Percentiles rank a stretch among this genome's conserved stretches.
phyloP scores from a whole-genome alignment of 1,140 invertebrate species.

The Brachionus koreanus region DNA sequence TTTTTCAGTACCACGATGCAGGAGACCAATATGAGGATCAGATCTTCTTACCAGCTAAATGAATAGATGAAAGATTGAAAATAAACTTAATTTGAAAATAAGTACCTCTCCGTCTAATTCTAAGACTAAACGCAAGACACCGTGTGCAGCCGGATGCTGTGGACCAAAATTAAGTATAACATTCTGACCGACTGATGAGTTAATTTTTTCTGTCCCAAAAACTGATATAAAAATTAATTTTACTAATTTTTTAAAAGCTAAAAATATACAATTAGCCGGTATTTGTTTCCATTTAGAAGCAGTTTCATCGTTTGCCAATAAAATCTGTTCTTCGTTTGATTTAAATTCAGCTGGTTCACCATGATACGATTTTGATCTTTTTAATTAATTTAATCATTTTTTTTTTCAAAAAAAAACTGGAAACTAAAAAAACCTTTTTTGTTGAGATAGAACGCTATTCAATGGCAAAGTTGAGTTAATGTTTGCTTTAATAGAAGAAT shows the following conservation, averaged over 20 bases:
- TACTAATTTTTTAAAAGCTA: neutral
- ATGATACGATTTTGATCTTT: constrained; percentile 34
- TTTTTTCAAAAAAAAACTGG: neutral
- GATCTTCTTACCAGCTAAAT: constrained; percentile 72
- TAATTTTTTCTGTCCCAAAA: neutral
- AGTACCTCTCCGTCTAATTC: constrained; percentile 87
- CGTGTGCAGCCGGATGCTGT: constrained; percentile 96
- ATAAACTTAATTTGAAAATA: neutral
- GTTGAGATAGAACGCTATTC: constrained; percentile 13
- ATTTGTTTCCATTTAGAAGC: constrained; percentile 42
- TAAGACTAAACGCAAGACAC: constrained; percentile 86
- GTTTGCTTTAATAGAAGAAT: neutral
- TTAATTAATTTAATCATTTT: neutral
- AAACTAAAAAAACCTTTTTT: constrained; percentile 11
- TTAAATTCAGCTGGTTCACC: constrained; percentile 40
- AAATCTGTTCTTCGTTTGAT: neutral
- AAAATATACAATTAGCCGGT: constrained; percentile 6
- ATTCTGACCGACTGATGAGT: constrained; percentile 61
- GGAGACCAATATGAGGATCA: constrained; percentile 92
- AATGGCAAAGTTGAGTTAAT: neutral
- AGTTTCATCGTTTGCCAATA: constrained; percentile 31
- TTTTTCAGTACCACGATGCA: constrained; percentile 95
- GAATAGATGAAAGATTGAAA: neutral
- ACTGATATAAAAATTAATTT: neutral
- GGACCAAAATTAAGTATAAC: constrained; percentile 91